Conservation (phyloP, 2,888 invertebrate species). For the Polydrusus cervinus region DNA sequence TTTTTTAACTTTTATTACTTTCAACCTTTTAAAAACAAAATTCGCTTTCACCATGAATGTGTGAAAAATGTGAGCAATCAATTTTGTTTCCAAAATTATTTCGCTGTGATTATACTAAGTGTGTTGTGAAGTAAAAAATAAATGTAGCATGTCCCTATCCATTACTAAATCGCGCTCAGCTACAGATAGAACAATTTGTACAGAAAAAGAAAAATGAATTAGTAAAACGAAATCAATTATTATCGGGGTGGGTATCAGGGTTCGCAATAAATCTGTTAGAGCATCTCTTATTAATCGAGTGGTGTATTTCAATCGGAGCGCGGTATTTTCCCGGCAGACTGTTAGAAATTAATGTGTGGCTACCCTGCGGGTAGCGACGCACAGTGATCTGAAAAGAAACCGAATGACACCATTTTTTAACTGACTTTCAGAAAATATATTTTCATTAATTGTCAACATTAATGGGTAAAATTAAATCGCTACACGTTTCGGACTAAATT, state of each 20-base stretch:
- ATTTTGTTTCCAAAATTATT: conserved; percentile 7
- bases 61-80: conserved; percentile 6
- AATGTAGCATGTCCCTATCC: conserved; percentile 44
- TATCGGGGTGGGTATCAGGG: conserved; percentile 58
- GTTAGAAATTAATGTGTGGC: conserved; percentile 64
- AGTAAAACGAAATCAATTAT: conserved; percentile 60
- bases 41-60: not conserved
- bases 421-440: too few relatives aligned
- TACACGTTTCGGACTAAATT: too few relatives aligned
- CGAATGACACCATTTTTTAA: too few relatives aligned
- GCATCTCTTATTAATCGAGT: conserved; percentile 65
- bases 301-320: conserved; percentile 63
- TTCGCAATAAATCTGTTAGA: conserved; percentile 62
- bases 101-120: conserved; percentile 36
- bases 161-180: conserved; percentile 42
- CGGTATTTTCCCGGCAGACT: conserved; percentile 58
- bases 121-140: conserved; percentile 37
- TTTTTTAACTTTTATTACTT: not conserved
- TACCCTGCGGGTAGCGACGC: conserved; percentile 4
- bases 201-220: conserved; percentile 57
- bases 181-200: conserved; percentile 36
- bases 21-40: conserved; percentile 5
- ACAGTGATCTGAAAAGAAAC: conserved; percentile 5
- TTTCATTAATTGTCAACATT: conserved; percentile 3
- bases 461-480: too few relatives aligned